Conservation (phyloP, 2,888 invertebrate species). For the Acanthosepion lycidas region DNA sequence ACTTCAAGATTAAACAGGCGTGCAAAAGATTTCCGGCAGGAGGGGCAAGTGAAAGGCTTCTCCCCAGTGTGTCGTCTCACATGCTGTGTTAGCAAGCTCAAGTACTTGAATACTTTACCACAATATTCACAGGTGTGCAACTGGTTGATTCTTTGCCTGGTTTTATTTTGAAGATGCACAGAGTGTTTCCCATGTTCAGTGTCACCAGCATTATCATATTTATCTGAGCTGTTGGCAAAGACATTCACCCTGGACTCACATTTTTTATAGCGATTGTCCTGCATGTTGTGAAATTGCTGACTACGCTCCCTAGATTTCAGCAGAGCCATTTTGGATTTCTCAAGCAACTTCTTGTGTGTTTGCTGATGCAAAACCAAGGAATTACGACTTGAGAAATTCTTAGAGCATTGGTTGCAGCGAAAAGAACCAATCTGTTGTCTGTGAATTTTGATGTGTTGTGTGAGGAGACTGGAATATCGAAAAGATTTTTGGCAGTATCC, state of each 20-base stretch:
- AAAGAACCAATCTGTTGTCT: background rate
- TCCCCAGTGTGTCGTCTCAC: background rate
- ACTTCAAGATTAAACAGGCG: background rate
- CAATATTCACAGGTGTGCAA: background rate
- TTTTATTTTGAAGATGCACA: background rate
- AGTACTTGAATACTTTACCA: background rate
- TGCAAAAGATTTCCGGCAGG: background rate
- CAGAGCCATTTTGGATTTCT: background rate
- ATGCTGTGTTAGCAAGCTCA: background rate
- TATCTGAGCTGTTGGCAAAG: background rate
- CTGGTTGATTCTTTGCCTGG: background rate
- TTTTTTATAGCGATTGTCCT: background rate
- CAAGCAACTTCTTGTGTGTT: background rate
- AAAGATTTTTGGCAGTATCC: conserved; percentile 8
- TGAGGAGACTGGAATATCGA: background rate
- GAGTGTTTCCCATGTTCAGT: background rate
- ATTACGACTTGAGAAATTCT: background rate
- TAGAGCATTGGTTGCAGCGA: background rate
- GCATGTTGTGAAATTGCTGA: background rate
- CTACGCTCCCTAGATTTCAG: background rate
- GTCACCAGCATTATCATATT: background rate
- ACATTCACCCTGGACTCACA: background rate
- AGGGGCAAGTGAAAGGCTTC: background rate
- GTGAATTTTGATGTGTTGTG: background rate
- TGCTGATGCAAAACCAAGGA: background rate